Evolutionary conservation across 1,140 invertebrate genomes (phyloP).

Genomic region (Calliphora vicina): DNA sequence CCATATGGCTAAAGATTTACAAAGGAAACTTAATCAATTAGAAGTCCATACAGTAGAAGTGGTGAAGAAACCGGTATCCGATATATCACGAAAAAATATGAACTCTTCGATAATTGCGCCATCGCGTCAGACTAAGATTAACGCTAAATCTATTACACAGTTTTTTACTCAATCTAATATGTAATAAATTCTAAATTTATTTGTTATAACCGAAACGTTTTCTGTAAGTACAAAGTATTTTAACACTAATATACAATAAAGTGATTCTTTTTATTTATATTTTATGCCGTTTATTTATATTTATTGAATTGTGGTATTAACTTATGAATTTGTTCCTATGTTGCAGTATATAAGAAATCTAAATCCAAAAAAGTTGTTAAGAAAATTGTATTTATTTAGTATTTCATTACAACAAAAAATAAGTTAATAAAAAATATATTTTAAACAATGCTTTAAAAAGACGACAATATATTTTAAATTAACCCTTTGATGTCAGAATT

Average conservation of each 20-base stretch:
- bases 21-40: constrained; percentile 53
- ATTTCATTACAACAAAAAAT: no score
- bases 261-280: no score
- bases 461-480: no score
- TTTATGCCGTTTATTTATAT: no score
- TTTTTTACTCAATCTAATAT: constrained; percentile 53
- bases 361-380: no score
- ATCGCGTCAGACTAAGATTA: constrained; percentile 11
- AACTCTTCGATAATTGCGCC: constrained; percentile 38
- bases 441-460: no score
- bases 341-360: no score
- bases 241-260: not conserved
- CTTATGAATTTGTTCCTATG: no score
- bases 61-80: constrained; percentile 43
- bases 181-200: not conserved
- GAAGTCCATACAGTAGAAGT: constrained; percentile 45
- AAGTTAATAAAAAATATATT: no score
- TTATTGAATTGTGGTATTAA: no score
- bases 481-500: no score
- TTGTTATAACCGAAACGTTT: not conserved
- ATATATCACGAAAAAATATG: constrained; percentile 40
- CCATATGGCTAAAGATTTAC: constrained; percentile 75
- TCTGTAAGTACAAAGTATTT: not conserved
- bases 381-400: no score
- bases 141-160: constrained; percentile 51